phyloP scores from a whole-genome alignment of 2,113 vertebrate genomes.

The Hippocampus comes region DNA sequence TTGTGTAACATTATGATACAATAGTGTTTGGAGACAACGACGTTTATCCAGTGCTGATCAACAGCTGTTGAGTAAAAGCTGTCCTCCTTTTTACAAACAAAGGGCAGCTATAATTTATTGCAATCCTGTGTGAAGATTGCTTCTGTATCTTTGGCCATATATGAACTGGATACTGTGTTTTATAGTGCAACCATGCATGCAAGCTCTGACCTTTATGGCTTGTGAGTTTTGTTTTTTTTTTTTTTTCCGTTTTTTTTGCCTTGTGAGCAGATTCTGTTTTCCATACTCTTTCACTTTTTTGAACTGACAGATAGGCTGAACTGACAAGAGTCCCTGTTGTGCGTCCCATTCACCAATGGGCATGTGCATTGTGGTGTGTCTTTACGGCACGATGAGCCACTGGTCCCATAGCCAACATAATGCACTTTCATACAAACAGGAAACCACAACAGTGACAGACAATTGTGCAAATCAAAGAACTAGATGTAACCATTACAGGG shows the following conservation, averaged over 20 bases:
- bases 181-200: conserved; percentile 19
- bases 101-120: conserved; percentile 51
- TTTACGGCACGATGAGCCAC: conserved; percentile 15
- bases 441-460: background rate
- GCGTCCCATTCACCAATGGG: conserved; percentile 6
- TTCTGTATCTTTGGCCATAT: conserved; percentile 19
- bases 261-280: too few relatives aligned
- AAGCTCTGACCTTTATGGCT: conserved; percentile 34
- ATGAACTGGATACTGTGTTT: conserved; percentile 23
- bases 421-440: background rate
- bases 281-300: too few relatives aligned
- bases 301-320: conserved; percentile 26
- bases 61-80: conserved; percentile 43
- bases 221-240: background rate
- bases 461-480: background rate
- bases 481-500: background rate
- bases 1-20: conserved; percentile 1
- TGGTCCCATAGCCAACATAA: background rate
- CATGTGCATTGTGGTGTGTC: conserved; percentile 1
- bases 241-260: too few relatives aligned
- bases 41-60: conserved; percentile 19
- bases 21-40: conserved; percentile 10
- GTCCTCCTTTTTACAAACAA: conserved; percentile 33
- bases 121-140: conserved; percentile 46
- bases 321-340: conserved; percentile 39